Evolutionary conservation across 2,797 vertebrate species (phyloP).

Genomic region (Vultur gryphus): DNA sequence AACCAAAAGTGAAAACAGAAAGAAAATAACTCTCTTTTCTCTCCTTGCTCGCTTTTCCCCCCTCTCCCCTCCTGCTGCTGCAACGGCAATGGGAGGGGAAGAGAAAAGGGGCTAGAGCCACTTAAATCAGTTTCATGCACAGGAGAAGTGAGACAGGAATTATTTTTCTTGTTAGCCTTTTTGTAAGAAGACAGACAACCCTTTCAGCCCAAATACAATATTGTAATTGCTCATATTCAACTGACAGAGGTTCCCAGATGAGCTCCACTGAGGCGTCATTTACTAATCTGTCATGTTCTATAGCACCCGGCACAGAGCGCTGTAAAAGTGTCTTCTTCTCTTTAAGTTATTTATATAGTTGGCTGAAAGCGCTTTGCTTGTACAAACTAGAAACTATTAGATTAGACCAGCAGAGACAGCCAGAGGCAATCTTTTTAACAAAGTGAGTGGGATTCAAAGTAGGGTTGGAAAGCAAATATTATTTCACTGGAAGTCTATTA

Average conservation of each 20-base stretch:
- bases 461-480: slow-evolving; percentile 83
- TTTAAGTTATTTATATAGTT: slow-evolving; percentile 81
- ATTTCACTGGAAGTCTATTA: slow-evolving; percentile 83
- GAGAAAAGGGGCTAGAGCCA: neutral
- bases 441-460: slow-evolving; percentile 83
- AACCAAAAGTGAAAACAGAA: slow-evolving; percentile 45
- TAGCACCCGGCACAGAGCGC: slow-evolving; percentile 59
- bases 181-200: slow-evolving; percentile 68
- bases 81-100: neutral
- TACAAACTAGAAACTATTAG: slow-evolving; percentile 87
- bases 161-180: slow-evolving; percentile 68
- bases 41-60: neutral
- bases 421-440: slow-evolving; percentile 83
- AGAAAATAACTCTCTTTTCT: slow-evolving; percentile 16
- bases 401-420: slow-evolving; percentile 82
- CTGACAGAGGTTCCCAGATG: slow-evolving; percentile 73
- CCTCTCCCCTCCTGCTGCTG: neutral
- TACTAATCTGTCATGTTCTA: slow-evolving; percentile 80
- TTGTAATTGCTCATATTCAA: slow-evolving; percentile 74
- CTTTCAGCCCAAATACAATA: slow-evolving; percentile 75
- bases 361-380: slow-evolving; percentile 82
- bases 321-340: slow-evolving; percentile 73
- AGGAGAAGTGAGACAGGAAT: slow-evolving; percentile 61
- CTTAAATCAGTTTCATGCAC: slow-evolving; percentile 40
- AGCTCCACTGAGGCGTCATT: slow-evolving; percentile 69